Conservation (phyloP, 2,113 vertebrate genomes). For the Callipepla californica region DNA sequence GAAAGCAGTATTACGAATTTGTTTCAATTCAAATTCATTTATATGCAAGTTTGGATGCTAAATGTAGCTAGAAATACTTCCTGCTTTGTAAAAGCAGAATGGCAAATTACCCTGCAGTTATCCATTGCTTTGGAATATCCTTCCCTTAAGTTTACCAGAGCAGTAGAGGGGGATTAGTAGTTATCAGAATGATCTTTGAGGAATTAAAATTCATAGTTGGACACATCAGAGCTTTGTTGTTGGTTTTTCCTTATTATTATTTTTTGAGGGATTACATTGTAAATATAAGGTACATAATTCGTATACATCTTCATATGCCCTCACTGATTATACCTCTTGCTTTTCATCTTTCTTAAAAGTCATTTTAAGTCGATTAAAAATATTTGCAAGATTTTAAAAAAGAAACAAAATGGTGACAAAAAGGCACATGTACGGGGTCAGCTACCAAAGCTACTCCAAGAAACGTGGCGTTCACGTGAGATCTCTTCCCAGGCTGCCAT, state of each 20-base stretch:
- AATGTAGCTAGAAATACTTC: not conserved
- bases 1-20: conserved; percentile 7
- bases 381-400: not conserved
- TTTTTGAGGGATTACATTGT: not conserved
- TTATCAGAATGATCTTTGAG: conserved; percentile 38
- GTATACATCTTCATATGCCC: not conserved
- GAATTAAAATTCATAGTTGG: conserved; percentile 32
- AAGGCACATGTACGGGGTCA: not conserved
- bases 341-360: not conserved
- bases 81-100: conserved; percentile 41
- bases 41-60: conserved; percentile 15
- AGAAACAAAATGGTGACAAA: not conserved
- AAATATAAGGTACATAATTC: not conserved
- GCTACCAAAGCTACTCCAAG: not conserved
- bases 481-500: not conserved
- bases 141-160: conserved; percentile 55
- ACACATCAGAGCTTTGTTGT: not conserved
- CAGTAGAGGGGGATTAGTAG: not conserved
- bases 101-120: conserved; percentile 31
- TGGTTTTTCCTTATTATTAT: not conserved
- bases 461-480: not conserved
- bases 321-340: not conserved
- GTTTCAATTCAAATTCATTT: conserved; percentile 23
- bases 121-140: conserved; percentile 51
- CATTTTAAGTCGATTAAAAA: not conserved